Conservation (phyloP, 2,797 vertebrate genomes). For the Natrix natrix region DNA sequence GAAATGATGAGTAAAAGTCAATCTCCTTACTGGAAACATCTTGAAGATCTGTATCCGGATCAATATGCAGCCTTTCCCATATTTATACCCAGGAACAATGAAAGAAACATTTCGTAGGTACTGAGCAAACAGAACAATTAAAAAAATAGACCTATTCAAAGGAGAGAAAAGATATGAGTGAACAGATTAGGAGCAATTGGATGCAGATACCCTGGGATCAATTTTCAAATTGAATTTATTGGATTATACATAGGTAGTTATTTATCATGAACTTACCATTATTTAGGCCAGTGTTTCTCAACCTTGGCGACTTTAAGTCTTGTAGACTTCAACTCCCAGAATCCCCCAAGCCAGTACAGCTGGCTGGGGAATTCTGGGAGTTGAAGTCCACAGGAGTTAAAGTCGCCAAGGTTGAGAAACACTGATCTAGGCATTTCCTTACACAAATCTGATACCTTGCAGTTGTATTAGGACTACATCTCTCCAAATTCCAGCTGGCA, state of each 20-base stretch:
- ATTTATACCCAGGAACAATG: slow-evolving; percentile 80
- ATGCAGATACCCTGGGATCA: not conserved
- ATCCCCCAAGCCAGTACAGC: too few relatives aligned
- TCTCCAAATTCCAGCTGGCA: not conserved
- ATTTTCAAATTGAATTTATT: not conserved
- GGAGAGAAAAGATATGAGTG: not conserved
- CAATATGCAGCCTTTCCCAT: slow-evolving; percentile 76
- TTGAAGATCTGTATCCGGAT: slow-evolving; percentile 89
- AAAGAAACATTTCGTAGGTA: slow-evolving; percentile 83
- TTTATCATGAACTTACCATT: not conserved
- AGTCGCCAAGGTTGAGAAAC: too few relatives aligned
- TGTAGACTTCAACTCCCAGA: too few relatives aligned
- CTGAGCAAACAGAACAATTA: slow-evolving; percentile 91
- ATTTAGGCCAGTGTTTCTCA: not conserved
- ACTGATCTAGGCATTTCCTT: not conserved
- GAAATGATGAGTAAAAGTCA: not conserved
- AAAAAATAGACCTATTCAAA: slow-evolving; percentile 80
- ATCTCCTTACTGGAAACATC: slow-evolving; percentile 88
- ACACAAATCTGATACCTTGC: not conserved
- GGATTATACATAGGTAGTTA: not conserved
- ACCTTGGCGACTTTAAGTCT: too few relatives aligned
- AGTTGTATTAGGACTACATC: not conserved
- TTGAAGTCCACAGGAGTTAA: too few relatives aligned
- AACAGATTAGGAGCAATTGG: not conserved
- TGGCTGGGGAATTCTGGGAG: too few relatives aligned